phyloP scores from a whole-genome alignment of 2,797 vertebrate species.

The Heteromormyrus szaboi region DNA sequence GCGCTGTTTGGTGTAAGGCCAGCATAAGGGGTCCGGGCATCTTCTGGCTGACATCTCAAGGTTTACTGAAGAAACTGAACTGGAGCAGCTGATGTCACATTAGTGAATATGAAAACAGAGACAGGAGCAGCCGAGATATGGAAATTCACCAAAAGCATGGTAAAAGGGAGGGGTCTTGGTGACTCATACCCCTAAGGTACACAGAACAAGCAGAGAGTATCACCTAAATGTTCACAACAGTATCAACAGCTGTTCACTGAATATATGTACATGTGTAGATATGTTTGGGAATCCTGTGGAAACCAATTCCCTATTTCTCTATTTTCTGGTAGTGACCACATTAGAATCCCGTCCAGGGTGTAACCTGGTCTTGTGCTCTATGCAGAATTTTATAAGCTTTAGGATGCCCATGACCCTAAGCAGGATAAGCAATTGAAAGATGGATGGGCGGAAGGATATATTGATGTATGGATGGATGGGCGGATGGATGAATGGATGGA shows the following conservation, averaged over 20 bases:
- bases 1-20: not conserved
- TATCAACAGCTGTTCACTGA: not conserved
- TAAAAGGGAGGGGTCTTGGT: not conserved
- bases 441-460: too few species aligned
- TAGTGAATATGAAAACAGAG: not conserved
- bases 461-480: too few species aligned
- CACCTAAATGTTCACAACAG: not conserved
- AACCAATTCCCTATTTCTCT: not conserved
- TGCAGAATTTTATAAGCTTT: not conserved
- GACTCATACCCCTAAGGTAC: not conserved
- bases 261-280: not conserved
- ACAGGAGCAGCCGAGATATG: not conserved
- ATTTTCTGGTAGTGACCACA: not conserved
- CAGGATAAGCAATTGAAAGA: not conserved
- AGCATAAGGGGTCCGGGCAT: not conserved
- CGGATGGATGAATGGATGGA: too few species aligned
- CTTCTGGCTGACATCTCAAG: not conserved
- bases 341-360: not conserved
- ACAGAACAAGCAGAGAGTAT: not conserved
- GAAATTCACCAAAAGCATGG: not conserved
- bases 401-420: not conserved
- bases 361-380: not conserved
- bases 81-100: not conserved
- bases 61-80: not conserved
- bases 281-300: not conserved